These are phyloP conservation scores for Chloroceryle aenea DNA, from an alignment of 2,113 vertebrate species.

Conservation along the genomic window DNA sequence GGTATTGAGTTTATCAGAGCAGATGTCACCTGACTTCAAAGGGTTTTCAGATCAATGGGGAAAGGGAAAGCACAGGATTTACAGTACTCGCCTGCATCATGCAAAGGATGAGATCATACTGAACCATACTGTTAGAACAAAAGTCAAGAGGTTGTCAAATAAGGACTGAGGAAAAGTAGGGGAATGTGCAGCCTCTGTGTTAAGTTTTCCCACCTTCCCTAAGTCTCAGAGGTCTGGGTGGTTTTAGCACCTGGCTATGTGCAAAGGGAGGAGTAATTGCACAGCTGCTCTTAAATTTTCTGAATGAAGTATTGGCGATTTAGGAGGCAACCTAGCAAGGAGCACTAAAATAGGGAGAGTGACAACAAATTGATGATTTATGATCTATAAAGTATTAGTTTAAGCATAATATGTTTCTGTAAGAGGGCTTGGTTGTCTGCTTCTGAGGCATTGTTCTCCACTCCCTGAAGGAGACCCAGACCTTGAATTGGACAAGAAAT, in stretches of 20 bases:
- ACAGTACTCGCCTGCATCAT: not conserved
- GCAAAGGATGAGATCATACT: not conserved
- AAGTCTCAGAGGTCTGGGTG: not conserved
- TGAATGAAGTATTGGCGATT: not conserved
- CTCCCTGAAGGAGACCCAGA: not conserved
- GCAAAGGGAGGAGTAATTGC: not conserved
- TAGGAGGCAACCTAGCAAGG: not conserved
- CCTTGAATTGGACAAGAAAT: not conserved
- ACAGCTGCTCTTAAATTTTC: not conserved
- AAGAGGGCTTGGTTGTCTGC: not conserved
- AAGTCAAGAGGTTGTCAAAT: not conserved
- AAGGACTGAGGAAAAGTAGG: not conserved
- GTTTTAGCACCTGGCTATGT: not conserved
- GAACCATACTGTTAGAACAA: not conserved
- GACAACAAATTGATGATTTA: not conserved
- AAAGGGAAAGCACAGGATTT: not conserved
- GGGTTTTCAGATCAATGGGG: not conserved
- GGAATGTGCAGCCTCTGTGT: not conserved
- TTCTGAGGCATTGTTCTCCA: not conserved
- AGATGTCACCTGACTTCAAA: not conserved
- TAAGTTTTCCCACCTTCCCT: not conserved
- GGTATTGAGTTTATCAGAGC: not conserved
- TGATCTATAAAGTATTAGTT: not conserved
- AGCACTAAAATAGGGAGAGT: not conserved
- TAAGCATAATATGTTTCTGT: not conserved